Evolutionary conservation across 2,797 vertebrate genomes (phyloP), one percentile per base, ranked within the genome.

Genomic region (Amazona finschi): DNA sequence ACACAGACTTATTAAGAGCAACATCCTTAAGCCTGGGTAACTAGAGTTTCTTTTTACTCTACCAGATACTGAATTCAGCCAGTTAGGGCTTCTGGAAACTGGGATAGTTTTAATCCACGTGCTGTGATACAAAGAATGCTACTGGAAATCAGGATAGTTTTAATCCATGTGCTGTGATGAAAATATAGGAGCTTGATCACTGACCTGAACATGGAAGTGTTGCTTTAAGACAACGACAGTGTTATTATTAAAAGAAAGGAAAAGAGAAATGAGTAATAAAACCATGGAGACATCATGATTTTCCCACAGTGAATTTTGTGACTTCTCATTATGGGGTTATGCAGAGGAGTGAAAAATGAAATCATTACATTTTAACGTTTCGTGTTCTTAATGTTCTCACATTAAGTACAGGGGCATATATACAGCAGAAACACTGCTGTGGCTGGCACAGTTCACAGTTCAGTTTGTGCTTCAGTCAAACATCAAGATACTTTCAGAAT

Each of bases 261-360:
- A 71, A 73, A 61, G 41, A 80, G 2, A 92, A 80, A 83, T n/a
- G 0, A 80, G 9, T 57, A 81, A 80, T 60, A 80, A 89, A 94
- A 69, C n/a, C 53, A 30, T 58, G 36, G 70, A 90, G 73, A 87
- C n/a, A 38, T 58, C 49, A 66, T 33, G 46, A 71, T 92, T 91
- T 93, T 95, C 87, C 82, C 91, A 80, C 61, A 53, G 82, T 65
- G 73, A 85, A 49, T 89, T 79, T 33, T 81, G 72, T 89, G 61
- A 53, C 36, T 82, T 91, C 78, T 92, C 18, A 14, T 86, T 71
- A 74, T 36, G 43, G 28, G 50, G 46, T 82, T 87, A 70, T 49
- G 33, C 44, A 24, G 44, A 87, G 57, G 47, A 92, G 64, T 80
- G 60, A 92, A 93, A 85, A 81, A 79, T 50, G 6, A 91, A 94